Percentiles rank a stretch among this genome's conserved stretches.
phyloP scores from a whole-genome alignment of 1,140 invertebrate genomes.

The Drosophila repletoides region DNA sequence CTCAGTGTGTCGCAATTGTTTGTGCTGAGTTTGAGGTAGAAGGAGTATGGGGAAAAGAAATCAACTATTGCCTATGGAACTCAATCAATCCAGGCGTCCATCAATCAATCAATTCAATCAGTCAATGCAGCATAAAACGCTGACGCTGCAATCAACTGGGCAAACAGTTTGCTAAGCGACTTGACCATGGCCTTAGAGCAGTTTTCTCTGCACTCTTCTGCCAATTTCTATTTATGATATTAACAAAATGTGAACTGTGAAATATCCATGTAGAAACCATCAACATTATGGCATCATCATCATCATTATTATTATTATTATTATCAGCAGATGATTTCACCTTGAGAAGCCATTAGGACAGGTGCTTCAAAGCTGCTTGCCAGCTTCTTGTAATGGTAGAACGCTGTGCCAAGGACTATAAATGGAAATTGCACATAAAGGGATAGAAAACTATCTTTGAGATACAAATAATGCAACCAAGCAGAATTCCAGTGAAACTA shows the following conservation, averaged over 20 bases:
- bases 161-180: conserved; percentile 56
- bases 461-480: no score
- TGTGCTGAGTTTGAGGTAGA: conserved; percentile 14
- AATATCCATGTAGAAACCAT: no score
- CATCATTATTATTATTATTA: no score
- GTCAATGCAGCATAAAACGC: conserved; percentile 37
- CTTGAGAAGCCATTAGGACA: conserved; percentile 51
- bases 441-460: no score
- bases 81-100: conserved; percentile 45
- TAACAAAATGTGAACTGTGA: no score
- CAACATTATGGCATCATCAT: no score
- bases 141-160: conserved; percentile 60
- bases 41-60: conserved; percentile 5
- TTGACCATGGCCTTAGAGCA: no score
- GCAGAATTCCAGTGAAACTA: no score
- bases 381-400: no score
- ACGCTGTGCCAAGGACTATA: background rate
- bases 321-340: conserved; percentile 22
- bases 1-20: conserved; percentile 44
- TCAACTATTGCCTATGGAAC: background rate
- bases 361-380: background rate
- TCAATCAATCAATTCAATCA: conserved; percentile 52
- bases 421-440: background rate
- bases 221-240: conserved; percentile 31
- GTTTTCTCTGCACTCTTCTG: no score